A percentile compares a stretch with the other conserved stretches of the same genome.
phyloP scores from a whole-genome alignment of 2,113 vertebrate genomes.

The Corythoichthys haematopterus region DNA sequence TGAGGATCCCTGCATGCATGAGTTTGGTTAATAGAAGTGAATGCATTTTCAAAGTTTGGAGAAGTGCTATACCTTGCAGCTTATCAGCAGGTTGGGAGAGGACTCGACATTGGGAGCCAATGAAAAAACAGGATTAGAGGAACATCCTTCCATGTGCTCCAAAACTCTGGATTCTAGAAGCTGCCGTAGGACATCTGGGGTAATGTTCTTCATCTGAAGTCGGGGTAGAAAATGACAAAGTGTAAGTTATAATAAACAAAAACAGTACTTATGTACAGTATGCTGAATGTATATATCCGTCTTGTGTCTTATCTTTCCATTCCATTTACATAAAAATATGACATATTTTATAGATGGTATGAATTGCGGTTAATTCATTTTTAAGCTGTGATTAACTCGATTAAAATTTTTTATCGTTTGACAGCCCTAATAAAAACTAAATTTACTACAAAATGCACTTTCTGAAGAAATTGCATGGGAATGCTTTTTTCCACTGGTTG shows the following conservation, averaged over 20 bases:
- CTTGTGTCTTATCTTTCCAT: no score
- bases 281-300: no score
- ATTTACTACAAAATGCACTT: no score
- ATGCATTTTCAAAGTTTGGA: neutral
- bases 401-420: no score
- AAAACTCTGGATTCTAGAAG: conserved; percentile 63
- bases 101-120: conserved; percentile 45
- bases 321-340: no score
- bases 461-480: no score
- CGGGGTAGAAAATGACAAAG: neutral
- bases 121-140: conserved; percentile 65
- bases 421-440: no score
- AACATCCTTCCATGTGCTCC: conserved; percentile 69
- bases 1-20: neutral
- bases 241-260: neutral
- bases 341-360: no score
- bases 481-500: no score
- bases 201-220: conserved; percentile 56
- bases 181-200: conserved; percentile 43
- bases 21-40: neutral
- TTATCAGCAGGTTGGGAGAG: conserved; percentile 63
- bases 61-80: conserved; percentile 60
- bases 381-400: no score
- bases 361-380: no score
- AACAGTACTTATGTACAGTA: no score